Evolutionary conservation across 2,797 vertebrate species (phyloP).

Genomic region (Limosa lapponica): DNA sequence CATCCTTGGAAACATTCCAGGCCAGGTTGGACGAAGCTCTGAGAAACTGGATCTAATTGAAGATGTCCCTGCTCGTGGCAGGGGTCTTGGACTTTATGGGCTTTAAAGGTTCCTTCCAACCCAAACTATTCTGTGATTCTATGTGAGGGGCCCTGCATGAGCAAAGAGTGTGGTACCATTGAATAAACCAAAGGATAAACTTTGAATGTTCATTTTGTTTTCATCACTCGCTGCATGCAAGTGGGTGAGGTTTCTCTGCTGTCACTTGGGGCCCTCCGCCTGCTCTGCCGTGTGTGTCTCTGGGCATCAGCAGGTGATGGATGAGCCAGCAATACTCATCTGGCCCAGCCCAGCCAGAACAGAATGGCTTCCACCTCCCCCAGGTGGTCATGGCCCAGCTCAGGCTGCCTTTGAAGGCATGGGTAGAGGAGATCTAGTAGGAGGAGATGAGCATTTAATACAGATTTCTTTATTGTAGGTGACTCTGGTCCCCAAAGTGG

Average conservation of each 20-base stretch:
- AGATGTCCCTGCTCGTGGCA: not conserved
- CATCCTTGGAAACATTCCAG: not conserved
- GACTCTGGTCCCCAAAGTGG: not conserved
- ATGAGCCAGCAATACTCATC: not conserved
- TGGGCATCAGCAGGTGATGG: not conserved
- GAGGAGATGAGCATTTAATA: not conserved
- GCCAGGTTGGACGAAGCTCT: not conserved
- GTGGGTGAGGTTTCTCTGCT: not conserved
- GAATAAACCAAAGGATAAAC: rapidly evolving
- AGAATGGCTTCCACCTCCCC: not conserved
- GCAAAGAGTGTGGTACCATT: rapidly evolving
- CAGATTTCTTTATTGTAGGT: not conserved
- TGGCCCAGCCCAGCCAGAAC: not conserved
- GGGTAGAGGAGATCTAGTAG: rapidly evolving
- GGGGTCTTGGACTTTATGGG: not conserved
- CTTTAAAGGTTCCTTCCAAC: not conserved
- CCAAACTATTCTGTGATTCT: not conserved
- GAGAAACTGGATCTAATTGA: not conserved
- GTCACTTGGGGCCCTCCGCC: rapidly evolving
- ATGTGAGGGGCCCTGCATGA: not conserved
- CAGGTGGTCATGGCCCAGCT: rapidly evolving
- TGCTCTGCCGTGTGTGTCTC: not conserved
- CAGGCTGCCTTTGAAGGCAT: too few relatives aligned
- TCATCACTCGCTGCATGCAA: rapidly evolving
- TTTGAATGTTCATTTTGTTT: rapidly evolving